Base-by-base conservation (phyloP, 1,140 invertebrate species). In the Drosophila santomea region DNA sequence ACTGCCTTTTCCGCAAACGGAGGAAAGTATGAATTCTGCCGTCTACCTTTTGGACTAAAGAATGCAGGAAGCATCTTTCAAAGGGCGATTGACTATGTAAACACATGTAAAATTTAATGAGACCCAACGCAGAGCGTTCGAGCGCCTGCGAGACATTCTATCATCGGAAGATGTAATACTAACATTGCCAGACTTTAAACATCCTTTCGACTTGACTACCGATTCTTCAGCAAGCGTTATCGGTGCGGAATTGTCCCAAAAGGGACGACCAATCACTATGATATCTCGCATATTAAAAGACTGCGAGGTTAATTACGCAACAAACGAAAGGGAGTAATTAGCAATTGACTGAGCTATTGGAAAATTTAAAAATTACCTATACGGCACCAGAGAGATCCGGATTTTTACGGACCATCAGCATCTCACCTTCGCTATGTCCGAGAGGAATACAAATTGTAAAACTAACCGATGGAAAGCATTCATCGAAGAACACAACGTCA, bases 1-100 rank as follows among this genome's bases (percentile, higher is more conserved):
- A 25, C 25, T 1, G 58, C 74, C 10, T 79, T 75, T 32, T 73
- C 67, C 12, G 47, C 58, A 14, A 44, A 39, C 45, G 50, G 55
- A 32, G 74, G 62, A 23, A 64, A 78, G 38, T 82, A 72, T n/a
- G 62, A 60, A 55, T 77, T 54, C 44, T 69, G 59, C 17, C 56
- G 83, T 20, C 86, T 93, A 17, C 8, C 15, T 0, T 43, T 43
- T 10, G 41, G 15, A 43, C 41, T 17, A 3, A 43, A 43, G 15
- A 92, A 91, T 57, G 84, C 91, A 3, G 28, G 90, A 12, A 75
- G 83, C 10, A 93, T 91, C 12, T 94, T 94, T 74, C 54, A 64
- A 45, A 57, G 66, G 20, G 54, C 66, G 1, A 73, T 58, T 35
- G 68, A 66, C 38, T 47, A 66, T 5, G 45, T 6, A 28, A 28